Percentiles rank a stretch among this genome's conserved stretches.
phyloP scores from a whole-genome alignment of 2,797 vertebrate genomes.

The Sebastolobus alascanus region DNA sequence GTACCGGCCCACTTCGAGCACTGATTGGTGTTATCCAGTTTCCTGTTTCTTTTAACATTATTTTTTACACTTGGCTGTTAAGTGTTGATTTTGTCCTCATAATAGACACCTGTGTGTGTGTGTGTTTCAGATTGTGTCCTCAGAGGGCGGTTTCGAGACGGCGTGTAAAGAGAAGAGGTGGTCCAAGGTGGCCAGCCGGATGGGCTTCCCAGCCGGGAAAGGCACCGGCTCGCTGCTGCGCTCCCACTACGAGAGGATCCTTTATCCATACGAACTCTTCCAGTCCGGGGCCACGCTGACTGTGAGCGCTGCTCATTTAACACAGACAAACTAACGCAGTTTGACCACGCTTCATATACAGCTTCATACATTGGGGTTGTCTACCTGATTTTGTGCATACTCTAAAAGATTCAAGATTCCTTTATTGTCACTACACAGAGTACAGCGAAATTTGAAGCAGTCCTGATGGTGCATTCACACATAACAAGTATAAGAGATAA shows the following conservation, averaged over 20 bases:
- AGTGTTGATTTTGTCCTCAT: not conserved
- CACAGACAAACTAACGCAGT: not conserved
- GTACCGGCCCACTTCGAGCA: no score
- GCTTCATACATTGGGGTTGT: not conserved
- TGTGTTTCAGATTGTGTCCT: constrained; percentile 90
- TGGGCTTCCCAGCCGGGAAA: constrained; percentile 95
- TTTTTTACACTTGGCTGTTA: not conserved
- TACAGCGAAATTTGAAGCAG: no score
- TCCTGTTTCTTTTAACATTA: not conserved
- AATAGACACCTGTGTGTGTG: not conserved
- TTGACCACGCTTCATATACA: not conserved
- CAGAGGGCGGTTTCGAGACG: constrained; percentile 95
- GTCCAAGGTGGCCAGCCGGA: constrained; percentile 94
- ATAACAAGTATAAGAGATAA: no score
- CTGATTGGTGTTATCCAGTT: not conserved
- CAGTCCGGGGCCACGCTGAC: constrained; percentile 95
- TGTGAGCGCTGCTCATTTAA: constrained; percentile 71
- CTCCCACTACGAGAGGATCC: constrained; percentile 94
- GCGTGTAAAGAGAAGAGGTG: constrained; percentile 97
- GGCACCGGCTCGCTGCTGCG: constrained; percentile 93
- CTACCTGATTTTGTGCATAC: not conserved
- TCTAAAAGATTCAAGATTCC: no score
- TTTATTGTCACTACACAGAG: no score
- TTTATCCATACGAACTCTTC: constrained; percentile 98
- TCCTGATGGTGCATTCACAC: no score